phyloP scores from a whole-genome alignment of 2,888 invertebrate genomes.

The Hypolimnas misippus region DNA sequence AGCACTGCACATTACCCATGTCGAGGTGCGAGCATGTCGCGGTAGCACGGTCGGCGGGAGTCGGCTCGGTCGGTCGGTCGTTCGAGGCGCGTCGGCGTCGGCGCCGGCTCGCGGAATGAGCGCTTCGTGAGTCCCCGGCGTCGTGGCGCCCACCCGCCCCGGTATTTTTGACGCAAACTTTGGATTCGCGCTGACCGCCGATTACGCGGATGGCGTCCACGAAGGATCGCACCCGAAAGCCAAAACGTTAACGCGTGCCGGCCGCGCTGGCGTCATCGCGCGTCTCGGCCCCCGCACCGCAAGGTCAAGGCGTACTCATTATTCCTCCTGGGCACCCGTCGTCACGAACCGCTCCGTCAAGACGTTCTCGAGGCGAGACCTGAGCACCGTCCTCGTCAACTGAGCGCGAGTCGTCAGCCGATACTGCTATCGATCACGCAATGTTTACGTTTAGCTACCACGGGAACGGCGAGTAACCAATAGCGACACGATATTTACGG shows the following conservation, averaged over 20 bases:
- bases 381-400: conserved; percentile 44
- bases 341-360: conserved; percentile 12
- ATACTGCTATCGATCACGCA: conserved; percentile 72
- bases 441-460: conserved; percentile 78
- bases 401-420: conserved; percentile 48
- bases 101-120: conserved; percentile 81
- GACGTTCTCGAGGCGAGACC: conserved; percentile 22
- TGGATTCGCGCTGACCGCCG: conserved; percentile 76
- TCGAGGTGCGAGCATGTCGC: conserved; percentile 79
- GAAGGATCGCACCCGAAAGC: conserved; percentile 84
- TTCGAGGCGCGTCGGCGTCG: conserved; percentile 82
- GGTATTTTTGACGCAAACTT: conserved; percentile 76
- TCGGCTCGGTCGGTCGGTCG: conserved; percentile 80
- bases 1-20: conserved; percentile 84
- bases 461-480: conserved; percentile 68
- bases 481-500: conserved; percentile 53
- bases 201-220: conserved; percentile 81
- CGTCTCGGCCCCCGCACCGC: conserved; percentile 75
- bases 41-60: conserved; percentile 73
- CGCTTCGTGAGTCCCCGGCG: conserved; percentile 66
- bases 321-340: conserved; percentile 34
- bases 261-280: conserved; percentile 80
- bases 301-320: conserved; percentile 81
- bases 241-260: conserved; percentile 72
- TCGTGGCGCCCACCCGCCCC: conserved; percentile 68